Evolutionary conservation across 2,797 vertebrate species (phyloP).

Genomic region (Pempheris klunzingeri): DNA sequence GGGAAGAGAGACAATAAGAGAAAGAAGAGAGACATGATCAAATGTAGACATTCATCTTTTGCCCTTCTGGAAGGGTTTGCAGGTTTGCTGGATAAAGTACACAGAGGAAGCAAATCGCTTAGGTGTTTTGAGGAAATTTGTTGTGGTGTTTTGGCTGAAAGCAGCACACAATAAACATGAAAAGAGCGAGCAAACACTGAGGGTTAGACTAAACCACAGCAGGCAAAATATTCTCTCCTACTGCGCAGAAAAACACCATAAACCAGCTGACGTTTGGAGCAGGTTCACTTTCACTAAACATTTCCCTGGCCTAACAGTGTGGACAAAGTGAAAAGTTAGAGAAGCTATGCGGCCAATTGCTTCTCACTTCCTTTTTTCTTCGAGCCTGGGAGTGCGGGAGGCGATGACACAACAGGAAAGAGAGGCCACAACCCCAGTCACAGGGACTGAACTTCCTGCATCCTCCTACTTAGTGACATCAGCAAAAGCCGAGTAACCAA

Average conservation of each 20-base stretch:
- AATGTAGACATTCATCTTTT: constrained; percentile 2
- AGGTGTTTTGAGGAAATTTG: constrained; percentile 17
- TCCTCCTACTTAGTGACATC: constrained; percentile 55
- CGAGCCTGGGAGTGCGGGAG: constrained; percentile 14
- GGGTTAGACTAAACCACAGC: neutral
- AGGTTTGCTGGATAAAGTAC: constrained; percentile 1
- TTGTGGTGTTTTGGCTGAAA: constrained; percentile 13
- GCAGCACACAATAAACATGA: constrained; percentile 7
- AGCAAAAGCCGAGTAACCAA: constrained; percentile 55
- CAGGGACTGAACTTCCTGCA: constrained; percentile 66
- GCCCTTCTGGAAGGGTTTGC: neutral
- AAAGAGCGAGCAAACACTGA: neutral
- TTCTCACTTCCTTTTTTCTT: constrained; percentile 67
- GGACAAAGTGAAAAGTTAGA: constrained; percentile 44
- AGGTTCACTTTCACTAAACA: constrained; percentile 14
- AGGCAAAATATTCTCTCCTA: neutral
- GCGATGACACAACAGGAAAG: constrained; percentile 73
- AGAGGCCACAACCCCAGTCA: constrained; percentile 41
- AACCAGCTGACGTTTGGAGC: neutral
- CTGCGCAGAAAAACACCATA: neutral
- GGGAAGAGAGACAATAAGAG: constrained; percentile 13
- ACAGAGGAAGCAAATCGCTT: neutral
- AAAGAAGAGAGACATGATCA: constrained; percentile 26
- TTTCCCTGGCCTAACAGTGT: neutral
- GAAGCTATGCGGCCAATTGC: constrained; percentile 36